Evolutionary conservation across 2,797 vertebrate species (phyloP).

Genomic region (Lutra lutra): DNA sequence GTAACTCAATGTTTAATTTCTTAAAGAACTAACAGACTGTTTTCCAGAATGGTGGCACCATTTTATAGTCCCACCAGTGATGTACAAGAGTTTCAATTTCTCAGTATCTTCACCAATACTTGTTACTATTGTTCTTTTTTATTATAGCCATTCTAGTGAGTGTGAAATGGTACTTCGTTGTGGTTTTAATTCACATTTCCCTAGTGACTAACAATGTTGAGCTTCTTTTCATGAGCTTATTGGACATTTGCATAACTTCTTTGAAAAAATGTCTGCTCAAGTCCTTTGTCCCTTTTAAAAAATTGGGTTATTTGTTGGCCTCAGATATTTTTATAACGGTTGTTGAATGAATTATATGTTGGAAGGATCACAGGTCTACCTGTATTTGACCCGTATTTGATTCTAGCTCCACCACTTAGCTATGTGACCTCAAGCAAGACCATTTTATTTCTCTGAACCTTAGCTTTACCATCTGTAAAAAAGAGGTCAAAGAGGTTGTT

Average conservation of each 20-base stretch:
- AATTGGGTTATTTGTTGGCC: background rate
- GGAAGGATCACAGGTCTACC: background rate
- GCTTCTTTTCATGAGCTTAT: background rate
- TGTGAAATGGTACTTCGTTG: background rate
- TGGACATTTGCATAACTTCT: background rate
- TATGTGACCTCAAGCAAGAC: background rate
- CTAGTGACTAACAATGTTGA: background rate
- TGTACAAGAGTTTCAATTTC: background rate
- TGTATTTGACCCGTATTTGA: background rate
- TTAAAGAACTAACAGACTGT: background rate
- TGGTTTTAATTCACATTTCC: background rate
- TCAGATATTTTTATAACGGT: background rate
- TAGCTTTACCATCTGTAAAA: background rate
- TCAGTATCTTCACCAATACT: background rate
- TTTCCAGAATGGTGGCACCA: background rate
- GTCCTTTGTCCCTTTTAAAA: background rate
- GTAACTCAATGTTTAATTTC: background rate
- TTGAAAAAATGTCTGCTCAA: background rate
- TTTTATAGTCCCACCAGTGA: background rate
- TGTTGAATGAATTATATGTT: background rate
- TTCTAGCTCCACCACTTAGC: background rate
- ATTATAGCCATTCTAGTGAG: background rate
- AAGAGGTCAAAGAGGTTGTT: background rate
- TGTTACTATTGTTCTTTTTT: background rate
- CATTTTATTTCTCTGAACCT: conserved; percentile 20